These are phyloP conservation scores for Oceanodroma tethys DNA, from an alignment of 2,113 vertebrate species.

Conservation along the genomic window DNA sequence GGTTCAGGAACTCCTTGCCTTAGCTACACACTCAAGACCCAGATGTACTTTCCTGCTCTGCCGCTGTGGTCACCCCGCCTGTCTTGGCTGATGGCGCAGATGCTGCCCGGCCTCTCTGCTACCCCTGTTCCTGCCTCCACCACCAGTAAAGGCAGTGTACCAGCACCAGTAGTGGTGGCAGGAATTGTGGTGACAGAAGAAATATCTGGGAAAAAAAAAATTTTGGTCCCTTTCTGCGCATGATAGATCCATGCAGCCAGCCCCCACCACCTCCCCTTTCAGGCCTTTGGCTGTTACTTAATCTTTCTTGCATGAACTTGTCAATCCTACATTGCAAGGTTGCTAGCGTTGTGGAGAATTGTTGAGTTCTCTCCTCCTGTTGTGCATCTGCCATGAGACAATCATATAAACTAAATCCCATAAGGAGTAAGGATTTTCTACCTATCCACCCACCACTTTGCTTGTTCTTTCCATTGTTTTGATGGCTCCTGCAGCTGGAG, in stretches of 20 bases:
- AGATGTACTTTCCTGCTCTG: background rate
- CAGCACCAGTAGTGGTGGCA: background rate
- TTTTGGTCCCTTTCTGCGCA: background rate
- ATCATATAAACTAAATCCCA: background rate
- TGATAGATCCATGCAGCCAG: background rate
- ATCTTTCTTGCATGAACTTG: background rate
- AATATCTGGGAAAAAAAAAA: accelerated
- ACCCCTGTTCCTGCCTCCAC: background rate
- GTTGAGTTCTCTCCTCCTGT: background rate
- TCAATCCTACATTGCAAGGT: background rate
- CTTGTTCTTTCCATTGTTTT: background rate
- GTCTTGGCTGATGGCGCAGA: background rate
- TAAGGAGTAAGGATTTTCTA: background rate
- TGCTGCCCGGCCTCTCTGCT: background rate
- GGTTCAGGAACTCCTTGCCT: background rate
- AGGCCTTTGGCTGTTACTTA: background rate
- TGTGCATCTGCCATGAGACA: background rate
- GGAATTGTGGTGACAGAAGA: background rate
- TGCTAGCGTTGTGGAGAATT: background rate
- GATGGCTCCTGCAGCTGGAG: background rate
- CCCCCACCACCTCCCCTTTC: background rate
- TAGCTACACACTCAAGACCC: background rate
- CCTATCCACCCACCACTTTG: background rate
- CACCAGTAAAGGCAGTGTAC: background rate
- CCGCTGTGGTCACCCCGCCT: background rate